Conservation (phyloP, 2,888 invertebrate genomes). For the Sinelater perroti region DNA sequence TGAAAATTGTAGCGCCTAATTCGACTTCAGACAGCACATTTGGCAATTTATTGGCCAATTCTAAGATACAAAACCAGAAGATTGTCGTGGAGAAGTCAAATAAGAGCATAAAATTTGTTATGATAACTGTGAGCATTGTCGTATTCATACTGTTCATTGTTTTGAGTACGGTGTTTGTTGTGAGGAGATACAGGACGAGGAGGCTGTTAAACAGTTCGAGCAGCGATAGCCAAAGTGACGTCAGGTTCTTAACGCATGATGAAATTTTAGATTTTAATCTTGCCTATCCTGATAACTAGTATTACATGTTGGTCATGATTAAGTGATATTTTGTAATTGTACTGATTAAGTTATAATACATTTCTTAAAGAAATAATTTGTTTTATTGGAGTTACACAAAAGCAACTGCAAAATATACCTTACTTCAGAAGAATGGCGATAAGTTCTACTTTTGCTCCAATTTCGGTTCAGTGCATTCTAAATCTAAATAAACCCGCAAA, state of each 20-base stretch:
- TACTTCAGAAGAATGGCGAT: too few relatives aligned
- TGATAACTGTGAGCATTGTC: constrained; percentile 5
- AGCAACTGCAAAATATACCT: too few relatives aligned
- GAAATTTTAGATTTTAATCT: constrained; percentile 65
- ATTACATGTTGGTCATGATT: too few relatives aligned
- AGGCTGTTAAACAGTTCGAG: constrained; percentile 40
- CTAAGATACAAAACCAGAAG: background rate
- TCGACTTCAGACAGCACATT: background rate
- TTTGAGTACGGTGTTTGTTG: constrained; percentile 40
- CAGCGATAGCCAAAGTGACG: constrained; percentile 62
- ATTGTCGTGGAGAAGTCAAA: background rate
- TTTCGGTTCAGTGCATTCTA: too few relatives aligned
- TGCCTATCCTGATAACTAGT: constrained; percentile 50
- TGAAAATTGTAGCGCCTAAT: background rate
- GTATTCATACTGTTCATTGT: constrained; percentile 35
- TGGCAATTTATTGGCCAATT: background rate
- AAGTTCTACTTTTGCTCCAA: too few relatives aligned
- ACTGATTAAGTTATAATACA: background rate
- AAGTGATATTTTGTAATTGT: too few relatives aligned
- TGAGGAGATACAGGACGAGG: constrained; percentile 30
- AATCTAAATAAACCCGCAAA: too few relatives aligned
- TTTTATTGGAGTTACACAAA: too few relatives aligned
- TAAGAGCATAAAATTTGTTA: constrained; percentile 7
- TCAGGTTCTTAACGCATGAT: constrained; percentile 65
- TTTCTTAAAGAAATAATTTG: too few relatives aligned